Percentiles rank a stretch among this genome's conserved stretches.
Evolutionary conservation across 2,113 vertebrate genomes (phyloP).

Genomic region (Sisor rabdophorus): DNA sequence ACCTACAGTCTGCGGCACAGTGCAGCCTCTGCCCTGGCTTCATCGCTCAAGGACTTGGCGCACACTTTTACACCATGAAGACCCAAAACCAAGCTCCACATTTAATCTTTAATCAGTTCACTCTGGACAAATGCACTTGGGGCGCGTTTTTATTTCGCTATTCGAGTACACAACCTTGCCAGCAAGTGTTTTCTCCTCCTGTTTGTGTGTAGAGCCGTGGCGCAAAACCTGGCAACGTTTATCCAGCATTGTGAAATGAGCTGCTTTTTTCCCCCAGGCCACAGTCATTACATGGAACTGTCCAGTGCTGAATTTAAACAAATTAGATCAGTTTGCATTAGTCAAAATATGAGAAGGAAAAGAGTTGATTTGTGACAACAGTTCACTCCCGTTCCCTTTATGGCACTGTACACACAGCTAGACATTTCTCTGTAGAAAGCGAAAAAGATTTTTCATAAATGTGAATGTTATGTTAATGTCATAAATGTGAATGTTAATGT

Average conservation of each 20-base stretch:
- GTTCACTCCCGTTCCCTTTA: background rate
- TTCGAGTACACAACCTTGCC: no score
- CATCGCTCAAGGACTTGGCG: background rate
- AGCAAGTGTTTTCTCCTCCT: background rate
- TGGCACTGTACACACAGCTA: background rate
- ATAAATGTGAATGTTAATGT: no score
- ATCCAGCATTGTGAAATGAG: background rate
- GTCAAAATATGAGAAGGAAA: background rate
- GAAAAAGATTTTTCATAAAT: no score
- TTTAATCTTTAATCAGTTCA: background rate
- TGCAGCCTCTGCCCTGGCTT: constrained; percentile 12
- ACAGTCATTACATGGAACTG: constrained; percentile 31
- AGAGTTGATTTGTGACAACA: background rate
- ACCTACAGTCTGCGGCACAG: constrained; percentile 47
- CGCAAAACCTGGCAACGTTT: background rate
- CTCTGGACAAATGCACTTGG: background rate
- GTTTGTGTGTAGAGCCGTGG: background rate
- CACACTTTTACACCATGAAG: background rate
- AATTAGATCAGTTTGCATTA: background rate
- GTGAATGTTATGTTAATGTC: no score
- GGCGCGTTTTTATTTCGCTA: background rate
- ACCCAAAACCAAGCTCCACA: background rate
- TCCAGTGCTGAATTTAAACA: constrained; percentile 37
- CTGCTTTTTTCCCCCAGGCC: background rate
- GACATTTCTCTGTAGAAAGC: no score